phyloP scores from a whole-genome alignment of 2,888 invertebrate genomes.

The Drosophila rubida region DNA sequence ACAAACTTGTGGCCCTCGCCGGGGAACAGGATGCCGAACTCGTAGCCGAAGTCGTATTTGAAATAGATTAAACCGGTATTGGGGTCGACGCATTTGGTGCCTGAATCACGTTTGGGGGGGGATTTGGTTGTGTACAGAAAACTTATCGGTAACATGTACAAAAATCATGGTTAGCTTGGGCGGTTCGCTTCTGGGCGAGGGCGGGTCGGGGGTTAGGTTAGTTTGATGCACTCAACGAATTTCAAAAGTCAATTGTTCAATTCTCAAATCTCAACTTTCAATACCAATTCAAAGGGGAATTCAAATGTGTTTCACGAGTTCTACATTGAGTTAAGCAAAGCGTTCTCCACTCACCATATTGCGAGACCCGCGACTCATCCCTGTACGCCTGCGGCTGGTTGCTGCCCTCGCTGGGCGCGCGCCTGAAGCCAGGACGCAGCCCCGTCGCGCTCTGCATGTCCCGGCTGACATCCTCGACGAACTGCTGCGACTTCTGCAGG shows the following conservation, averaged over 20 bases:
- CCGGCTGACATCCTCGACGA: slow-evolving; percentile 88
- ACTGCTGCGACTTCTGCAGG: slow-evolving; percentile 89
- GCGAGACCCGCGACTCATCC: slow-evolving; percentile 89
- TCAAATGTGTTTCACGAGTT: slow-evolving; percentile 1
- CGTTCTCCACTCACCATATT: slow-evolving; percentile 88
- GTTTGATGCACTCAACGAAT: slow-evolving; percentile 53
- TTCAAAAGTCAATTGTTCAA: slow-evolving; percentile 48
- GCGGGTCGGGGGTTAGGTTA: slow-evolving; percentile 32
- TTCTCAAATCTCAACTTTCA: slow-evolving; percentile 55
- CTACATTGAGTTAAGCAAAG: slow-evolving; percentile 24
- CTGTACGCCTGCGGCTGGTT: slow-evolving; percentile 88
- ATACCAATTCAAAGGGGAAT: slow-evolving; percentile 61
- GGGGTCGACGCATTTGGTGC: slow-evolving; percentile 91
- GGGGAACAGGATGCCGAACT: slow-evolving; percentile 90
- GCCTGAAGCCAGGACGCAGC: slow-evolving; percentile 83
- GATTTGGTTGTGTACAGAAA: slow-evolving; percentile 24
- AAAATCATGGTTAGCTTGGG: not conserved
- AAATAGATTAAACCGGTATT: slow-evolving; percentile 92
- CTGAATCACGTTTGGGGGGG: slow-evolving; percentile 83
- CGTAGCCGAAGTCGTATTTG: slow-evolving; percentile 93
- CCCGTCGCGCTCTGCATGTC: slow-evolving; percentile 85
- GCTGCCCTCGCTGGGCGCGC: slow-evolving; percentile 85
- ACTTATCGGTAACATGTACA: slow-evolving; percentile 45
- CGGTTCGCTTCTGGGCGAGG: slow-evolving; percentile 16
- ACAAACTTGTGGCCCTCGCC: slow-evolving; percentile 87